These are phyloP conservation scores for Chironomus riparius DNA, from an alignment of 2,888 invertebrate species.

Conservation along the genomic window DNA sequence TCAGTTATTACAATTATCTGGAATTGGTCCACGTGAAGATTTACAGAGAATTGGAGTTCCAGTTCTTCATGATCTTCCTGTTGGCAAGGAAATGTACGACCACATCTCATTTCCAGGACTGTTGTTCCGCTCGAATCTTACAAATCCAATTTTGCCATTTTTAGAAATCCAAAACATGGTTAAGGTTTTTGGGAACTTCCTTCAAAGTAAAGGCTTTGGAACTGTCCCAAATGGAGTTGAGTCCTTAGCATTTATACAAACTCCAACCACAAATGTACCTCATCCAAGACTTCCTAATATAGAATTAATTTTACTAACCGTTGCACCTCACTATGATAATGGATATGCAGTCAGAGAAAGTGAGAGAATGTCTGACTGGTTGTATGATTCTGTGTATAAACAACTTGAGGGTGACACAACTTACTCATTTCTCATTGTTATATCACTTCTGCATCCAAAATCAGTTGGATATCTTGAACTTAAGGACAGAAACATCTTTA, in stretches of 20 bases:
- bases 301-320: constrained; percentile 52
- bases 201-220: constrained; percentile 43
- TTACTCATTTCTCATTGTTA: constrained; percentile 47
- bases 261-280: constrained; percentile 47
- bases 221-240: constrained; percentile 58
- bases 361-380: constrained; percentile 41
- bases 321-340: constrained; percentile 49
- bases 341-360: constrained; percentile 44
- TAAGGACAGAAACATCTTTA: constrained; percentile 44
- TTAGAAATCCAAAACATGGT: constrained; percentile 33
- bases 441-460: constrained; percentile 46
- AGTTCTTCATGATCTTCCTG: constrained; percentile 54
- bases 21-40: constrained; percentile 51
- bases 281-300: constrained; percentile 51
- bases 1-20: constrained; percentile 82
- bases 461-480: constrained; percentile 46
- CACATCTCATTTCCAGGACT: constrained; percentile 49
- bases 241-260: constrained; percentile 56
- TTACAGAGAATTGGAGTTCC: constrained; percentile 48
- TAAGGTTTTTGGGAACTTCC: constrained; percentile 8
- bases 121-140: constrained; percentile 42
- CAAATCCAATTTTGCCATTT: constrained; percentile 13
- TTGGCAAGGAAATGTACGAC: constrained; percentile 57
- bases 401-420: constrained; percentile 43
- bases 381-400: constrained; percentile 43